These are phyloP conservation scores for Drosophila neonasuta DNA, from an alignment of 2,888 invertebrate species.

Conservation along the genomic window DNA sequence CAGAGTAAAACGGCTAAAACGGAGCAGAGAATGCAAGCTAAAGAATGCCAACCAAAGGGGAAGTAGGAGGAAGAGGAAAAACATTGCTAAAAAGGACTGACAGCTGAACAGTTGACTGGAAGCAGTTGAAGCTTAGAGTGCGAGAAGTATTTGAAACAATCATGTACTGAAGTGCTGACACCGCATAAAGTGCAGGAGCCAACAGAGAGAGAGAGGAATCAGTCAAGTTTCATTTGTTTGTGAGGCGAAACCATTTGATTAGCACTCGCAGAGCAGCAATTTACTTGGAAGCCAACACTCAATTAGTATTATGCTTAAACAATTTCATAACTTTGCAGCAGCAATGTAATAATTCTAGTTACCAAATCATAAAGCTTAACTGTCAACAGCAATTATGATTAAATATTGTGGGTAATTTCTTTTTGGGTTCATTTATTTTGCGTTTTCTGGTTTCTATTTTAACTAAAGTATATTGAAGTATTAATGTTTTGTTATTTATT, in stretches of 20 bases:
- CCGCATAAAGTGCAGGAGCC: neutral
- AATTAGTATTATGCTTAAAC: neutral
- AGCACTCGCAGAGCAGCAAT: conserved; percentile 8
- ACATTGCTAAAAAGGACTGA: conserved; percentile 42
- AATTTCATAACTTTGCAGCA: neutral
- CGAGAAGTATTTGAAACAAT: conserved; percentile 54
- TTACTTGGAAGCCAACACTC: neutral
- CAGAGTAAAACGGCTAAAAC: conserved; percentile 21
- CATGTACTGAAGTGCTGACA: conserved; percentile 36
- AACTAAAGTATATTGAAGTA: too few species aligned
- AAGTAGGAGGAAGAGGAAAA: neutral
- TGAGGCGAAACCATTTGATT: conserved; percentile 28
- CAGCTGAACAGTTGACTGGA: conserved; percentile 50
- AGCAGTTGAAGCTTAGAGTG: conserved; percentile 33
- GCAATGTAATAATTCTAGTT: too few species aligned
- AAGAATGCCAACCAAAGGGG: conserved; percentile 13
- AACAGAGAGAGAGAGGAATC: neutral
- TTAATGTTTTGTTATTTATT: too few species aligned
- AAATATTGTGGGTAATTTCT: too few species aligned
- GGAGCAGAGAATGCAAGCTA: conserved; percentile 32
- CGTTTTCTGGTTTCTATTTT: too few species aligned
- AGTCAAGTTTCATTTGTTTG: conserved; percentile 38
- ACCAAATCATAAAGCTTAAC: neutral
- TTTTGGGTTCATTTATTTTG: too few species aligned
- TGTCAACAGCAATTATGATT: neutral